Percentiles rank a stretch among this genome's conserved stretches.
These are phyloP conservation scores for Adelognathus sp. DNA, from an alignment of 2,888 invertebrate species.

Conservation along the genomic window DNA sequence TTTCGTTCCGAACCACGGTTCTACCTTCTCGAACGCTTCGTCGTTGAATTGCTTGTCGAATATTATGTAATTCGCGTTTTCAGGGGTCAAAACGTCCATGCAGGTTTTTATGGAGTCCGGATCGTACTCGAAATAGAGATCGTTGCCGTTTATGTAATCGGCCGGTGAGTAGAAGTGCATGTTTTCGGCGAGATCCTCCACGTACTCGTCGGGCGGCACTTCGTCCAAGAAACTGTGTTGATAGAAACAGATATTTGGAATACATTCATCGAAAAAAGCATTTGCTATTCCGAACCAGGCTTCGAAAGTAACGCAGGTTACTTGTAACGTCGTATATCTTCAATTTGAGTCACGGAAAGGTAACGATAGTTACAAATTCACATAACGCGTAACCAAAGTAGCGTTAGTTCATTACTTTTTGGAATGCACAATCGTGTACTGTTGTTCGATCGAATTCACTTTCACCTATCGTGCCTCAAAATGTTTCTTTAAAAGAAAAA, in stretches of 20 bases:
- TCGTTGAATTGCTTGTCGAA: conserved; percentile 84
- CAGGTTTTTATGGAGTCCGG: conserved; percentile 85
- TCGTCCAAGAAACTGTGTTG: conserved; percentile 85
- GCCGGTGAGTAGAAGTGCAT: conserved; percentile 91
- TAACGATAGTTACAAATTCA: too few relatives aligned
- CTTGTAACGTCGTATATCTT: too few relatives aligned
- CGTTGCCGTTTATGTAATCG: conserved; percentile 90
- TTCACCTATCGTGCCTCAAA: too few relatives aligned
- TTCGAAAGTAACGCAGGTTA: too few relatives aligned
- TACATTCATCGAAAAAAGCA: too few relatives aligned
- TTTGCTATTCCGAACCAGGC: too few relatives aligned
- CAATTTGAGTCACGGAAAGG: too few relatives aligned
- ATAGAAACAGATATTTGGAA: background rate
- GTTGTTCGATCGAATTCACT: background rate
- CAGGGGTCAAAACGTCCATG: conserved; percentile 85
- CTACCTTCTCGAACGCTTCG: conserved; percentile 85
- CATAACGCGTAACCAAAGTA: too few relatives aligned
- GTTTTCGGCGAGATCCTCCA: conserved; percentile 88
- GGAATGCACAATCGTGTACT: too few relatives aligned
- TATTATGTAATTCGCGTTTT: conserved; percentile 88
- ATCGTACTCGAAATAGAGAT: conserved; percentile 90
- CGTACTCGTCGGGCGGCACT: conserved; percentile 88
- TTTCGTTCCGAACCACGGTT: conserved; percentile 93
- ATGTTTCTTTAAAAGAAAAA: too few relatives aligned
- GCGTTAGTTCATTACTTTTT: too few relatives aligned